These are phyloP conservation scores for Furcula furcula DNA, from an alignment of 2,888 invertebrate species.

Conservation along the genomic window DNA sequence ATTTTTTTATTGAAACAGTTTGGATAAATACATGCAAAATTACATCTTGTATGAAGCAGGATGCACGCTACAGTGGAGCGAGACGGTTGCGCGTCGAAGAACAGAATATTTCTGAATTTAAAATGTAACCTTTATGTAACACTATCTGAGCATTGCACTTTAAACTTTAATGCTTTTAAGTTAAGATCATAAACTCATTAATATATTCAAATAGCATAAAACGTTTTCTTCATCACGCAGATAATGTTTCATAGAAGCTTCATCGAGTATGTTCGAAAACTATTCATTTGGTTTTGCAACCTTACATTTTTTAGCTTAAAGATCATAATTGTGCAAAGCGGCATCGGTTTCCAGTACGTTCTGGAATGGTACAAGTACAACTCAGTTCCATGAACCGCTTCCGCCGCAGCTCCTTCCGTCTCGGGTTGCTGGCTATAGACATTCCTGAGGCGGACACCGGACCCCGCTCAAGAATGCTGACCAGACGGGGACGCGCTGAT, in stretches of 20 bases:
- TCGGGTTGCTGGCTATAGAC: slow-evolving; percentile 74
- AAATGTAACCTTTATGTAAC: slow-evolving; percentile 29
- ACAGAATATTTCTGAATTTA: slow-evolving; percentile 50
- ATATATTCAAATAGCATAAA: slow-evolving; percentile 18
- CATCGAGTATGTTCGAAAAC: slow-evolving; percentile 26
- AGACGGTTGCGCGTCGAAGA: slow-evolving; percentile 73
- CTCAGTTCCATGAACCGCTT: slow-evolving; percentile 75
- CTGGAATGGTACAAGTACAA: slow-evolving; percentile 12
- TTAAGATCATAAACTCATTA: slow-evolving; percentile 16
- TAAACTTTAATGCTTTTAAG: slow-evolving; percentile 12
- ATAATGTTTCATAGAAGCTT: slow-evolving; percentile 48
- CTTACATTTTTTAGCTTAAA: slow-evolving; percentile 21
- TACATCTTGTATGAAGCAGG: slow-evolving; percentile 66
- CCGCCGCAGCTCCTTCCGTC: slow-evolving; percentile 78
- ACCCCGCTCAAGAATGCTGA: slow-evolving; percentile 69
- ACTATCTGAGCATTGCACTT: slow-evolving; percentile 12
- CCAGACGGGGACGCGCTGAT: slow-evolving; percentile 60
- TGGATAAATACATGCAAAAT: slow-evolving; percentile 57
- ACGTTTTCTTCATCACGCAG: slow-evolving; percentile 20
- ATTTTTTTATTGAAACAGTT: slow-evolving; percentile 2
- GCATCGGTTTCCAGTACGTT: slow-evolving; percentile 34
- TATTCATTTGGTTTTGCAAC: slow-evolving; percentile 8
- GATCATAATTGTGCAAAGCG: slow-evolving; percentile 19
- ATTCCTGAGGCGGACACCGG: slow-evolving; percentile 71
- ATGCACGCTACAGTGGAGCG: slow-evolving; percentile 78